Evolutionary conservation across 2,797 vertebrate species (phyloP).

Genomic region (Thripadectes ignobilis): DNA sequence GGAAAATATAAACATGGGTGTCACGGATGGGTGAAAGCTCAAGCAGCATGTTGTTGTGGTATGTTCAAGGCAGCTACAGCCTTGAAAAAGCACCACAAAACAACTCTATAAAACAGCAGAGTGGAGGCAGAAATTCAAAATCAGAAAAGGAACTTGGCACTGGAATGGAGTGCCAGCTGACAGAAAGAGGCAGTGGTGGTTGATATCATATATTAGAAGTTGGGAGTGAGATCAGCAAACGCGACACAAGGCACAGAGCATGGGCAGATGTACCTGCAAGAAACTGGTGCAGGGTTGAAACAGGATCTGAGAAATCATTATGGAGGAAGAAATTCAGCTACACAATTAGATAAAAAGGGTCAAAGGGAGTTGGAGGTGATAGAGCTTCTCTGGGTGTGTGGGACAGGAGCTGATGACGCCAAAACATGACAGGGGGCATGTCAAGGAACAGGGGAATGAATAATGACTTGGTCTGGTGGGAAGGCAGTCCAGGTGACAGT

Average conservation of each 20-base stretch:
- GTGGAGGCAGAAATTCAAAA: neutral
- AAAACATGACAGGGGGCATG: neutral
- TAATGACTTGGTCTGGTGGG: neutral
- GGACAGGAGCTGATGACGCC: neutral
- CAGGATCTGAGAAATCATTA: neutral
- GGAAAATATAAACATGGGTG: neutral
- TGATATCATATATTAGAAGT: neutral
- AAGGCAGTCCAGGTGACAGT: neutral
- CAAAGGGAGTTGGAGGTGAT: neutral
- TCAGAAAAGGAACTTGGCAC: neutral
- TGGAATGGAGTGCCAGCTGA: neutral
- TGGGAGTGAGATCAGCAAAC: neutral
- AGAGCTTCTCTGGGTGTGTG: neutral
- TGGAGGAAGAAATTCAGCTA: neutral
- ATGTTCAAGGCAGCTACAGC: neutral
- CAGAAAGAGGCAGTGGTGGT: neutral
- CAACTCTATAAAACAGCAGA: neutral
- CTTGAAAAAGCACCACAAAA: neutral
- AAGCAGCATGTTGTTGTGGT: neutral
- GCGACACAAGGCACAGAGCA: neutral
- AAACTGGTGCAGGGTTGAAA: neutral
- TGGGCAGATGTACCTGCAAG: neutral
- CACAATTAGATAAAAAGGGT: neutral
- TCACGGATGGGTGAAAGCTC: neutral
- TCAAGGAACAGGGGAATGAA: neutral